Evolutionary conservation across 2,113 vertebrate genomes (phyloP).

Genomic region (Seriola rivoliana): DNA sequence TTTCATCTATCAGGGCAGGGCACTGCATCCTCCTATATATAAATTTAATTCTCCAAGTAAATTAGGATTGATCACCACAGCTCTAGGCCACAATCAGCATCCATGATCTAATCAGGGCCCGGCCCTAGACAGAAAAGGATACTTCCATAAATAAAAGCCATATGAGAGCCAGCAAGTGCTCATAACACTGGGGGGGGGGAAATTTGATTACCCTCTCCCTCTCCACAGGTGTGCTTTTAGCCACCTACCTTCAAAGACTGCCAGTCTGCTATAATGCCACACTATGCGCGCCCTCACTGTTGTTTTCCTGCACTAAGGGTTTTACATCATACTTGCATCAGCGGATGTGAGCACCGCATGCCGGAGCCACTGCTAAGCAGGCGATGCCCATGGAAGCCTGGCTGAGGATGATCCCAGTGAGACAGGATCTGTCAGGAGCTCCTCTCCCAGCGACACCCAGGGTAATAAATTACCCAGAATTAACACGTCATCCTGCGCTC

Average conservation of each 20-base stretch:
- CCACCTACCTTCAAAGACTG: slow-evolving; percentile 67
- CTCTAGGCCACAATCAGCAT: slow-evolving; percentile 82
- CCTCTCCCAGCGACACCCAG: slow-evolving; percentile 63
- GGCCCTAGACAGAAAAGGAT: slow-evolving; percentile 79
- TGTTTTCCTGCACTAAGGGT: slow-evolving; percentile 73
- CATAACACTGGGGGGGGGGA: slow-evolving; percentile 68
- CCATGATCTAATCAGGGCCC: slow-evolving; percentile 82
- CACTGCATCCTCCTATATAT: slow-evolving; percentile 80
- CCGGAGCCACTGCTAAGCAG: slow-evolving; percentile 62
- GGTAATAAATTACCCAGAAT: slow-evolving; percentile 85
- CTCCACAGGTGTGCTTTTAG: slow-evolving; percentile 85
- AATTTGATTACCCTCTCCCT: slow-evolving; percentile 80
- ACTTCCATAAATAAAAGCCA: slow-evolving; percentile 86
- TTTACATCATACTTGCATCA: slow-evolving; percentile 83
- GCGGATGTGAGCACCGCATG: slow-evolving; percentile 58
- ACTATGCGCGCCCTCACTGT: slow-evolving; percentile 58
- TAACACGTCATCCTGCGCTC: slow-evolving; percentile 80
- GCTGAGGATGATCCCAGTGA: slow-evolving; percentile 71
- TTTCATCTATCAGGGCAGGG: slow-evolving; percentile 77
- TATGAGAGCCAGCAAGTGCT: slow-evolving; percentile 80
- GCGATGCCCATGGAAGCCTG: slow-evolving; percentile 65
- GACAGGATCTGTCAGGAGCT: slow-evolving; percentile 74
- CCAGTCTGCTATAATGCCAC: slow-evolving; percentile 63
- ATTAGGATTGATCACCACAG: slow-evolving; percentile 86
- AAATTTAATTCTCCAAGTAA: slow-evolving; percentile 83